Evolutionary conservation across 2,113 vertebrate species (phyloP).

Genomic region (Bungarus multicinctus): DNA sequence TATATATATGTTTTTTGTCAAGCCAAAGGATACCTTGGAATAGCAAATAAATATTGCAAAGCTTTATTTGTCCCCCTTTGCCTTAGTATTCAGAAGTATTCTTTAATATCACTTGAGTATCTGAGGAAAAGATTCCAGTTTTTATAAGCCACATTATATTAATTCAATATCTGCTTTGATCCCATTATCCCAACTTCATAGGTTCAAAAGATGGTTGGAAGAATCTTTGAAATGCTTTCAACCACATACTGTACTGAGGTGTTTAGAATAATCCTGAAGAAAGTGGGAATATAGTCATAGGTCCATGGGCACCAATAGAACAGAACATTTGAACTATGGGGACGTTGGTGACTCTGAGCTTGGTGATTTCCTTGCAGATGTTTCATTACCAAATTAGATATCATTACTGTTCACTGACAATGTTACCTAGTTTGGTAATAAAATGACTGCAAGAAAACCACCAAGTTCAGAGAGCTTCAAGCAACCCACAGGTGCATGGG

Average conservation of each 20-base stretch:
- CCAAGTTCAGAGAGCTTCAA: neutral
- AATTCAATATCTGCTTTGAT: neutral
- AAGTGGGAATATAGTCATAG: neutral
- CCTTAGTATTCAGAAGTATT: neutral
- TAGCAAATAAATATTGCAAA: neutral
- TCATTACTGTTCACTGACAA: neutral
- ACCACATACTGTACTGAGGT: neutral
- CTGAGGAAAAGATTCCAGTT: neutral
- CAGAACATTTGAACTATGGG: neutral
- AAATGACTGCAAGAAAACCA: neutral
- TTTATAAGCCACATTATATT: neutral
- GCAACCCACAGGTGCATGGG: neutral
- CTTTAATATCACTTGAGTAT: no score
- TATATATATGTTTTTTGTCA: neutral
- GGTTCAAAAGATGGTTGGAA: neutral
- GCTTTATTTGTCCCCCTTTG: neutral
- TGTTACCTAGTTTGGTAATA: neutral
- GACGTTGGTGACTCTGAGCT: neutral
- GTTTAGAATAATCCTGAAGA: neutral
- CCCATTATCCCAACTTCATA: neutral
- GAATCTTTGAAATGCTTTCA: neutral
- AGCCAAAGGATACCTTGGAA: neutral
- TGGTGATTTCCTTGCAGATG: neutral
- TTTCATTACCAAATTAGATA: neutral
- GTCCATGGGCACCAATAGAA: neutral